Evolutionary conservation across 1,140 invertebrate genomes (phyloP).

Genomic region (Gonioctena quinquepunctata): DNA sequence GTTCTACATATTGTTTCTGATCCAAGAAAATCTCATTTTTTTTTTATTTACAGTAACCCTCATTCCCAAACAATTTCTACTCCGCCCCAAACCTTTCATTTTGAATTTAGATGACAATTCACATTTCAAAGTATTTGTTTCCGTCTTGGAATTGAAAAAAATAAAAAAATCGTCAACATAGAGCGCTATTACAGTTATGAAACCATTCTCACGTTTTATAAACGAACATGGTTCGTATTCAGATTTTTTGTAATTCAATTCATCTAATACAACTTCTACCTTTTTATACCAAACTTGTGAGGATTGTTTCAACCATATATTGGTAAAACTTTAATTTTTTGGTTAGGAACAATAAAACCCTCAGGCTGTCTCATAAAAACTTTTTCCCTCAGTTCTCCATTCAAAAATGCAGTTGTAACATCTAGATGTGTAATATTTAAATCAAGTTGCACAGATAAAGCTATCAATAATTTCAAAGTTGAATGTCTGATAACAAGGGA

Average conservation of each 20-base stretch:
- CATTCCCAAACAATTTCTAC: slow-evolving; percentile 36
- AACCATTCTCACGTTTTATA: slow-evolving; percentile 33
- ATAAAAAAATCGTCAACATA: slow-evolving; percentile 54
- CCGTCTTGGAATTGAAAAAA: slow-evolving; percentile 39
- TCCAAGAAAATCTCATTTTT: slow-evolving; percentile 17
- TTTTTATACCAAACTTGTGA: slow-evolving; percentile 33
- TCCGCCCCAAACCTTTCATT: slow-evolving; percentile 36
- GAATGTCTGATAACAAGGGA: slow-evolving; percentile 48
- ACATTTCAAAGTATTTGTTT: slow-evolving; percentile 13
- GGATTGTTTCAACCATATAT: too few relatives aligned
- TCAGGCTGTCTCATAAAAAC: slow-evolving; percentile 38
- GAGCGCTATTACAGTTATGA: too few relatives aligned
- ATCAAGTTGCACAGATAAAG: slow-evolving; percentile 43
- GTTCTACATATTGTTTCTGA: slow-evolving; percentile 16
- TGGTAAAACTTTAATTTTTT: too few relatives aligned
- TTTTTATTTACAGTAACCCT: slow-evolving; percentile 11
- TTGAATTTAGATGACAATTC: slow-evolving; percentile 25
- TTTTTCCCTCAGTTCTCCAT: slow-evolving; percentile 23
- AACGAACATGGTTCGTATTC: slow-evolving; percentile 35
- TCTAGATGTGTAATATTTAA: slow-evolving; percentile 38
- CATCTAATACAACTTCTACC: slow-evolving; percentile 36
- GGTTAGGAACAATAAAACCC: slow-evolving; percentile 21
- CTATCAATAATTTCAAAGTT: slow-evolving; percentile 52
- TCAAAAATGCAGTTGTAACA: slow-evolving; percentile 36
- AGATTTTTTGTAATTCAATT: slow-evolving; percentile 47